Conservation (phyloP, 2,888 invertebrate species). For the Leptopilina myrica region DNA sequence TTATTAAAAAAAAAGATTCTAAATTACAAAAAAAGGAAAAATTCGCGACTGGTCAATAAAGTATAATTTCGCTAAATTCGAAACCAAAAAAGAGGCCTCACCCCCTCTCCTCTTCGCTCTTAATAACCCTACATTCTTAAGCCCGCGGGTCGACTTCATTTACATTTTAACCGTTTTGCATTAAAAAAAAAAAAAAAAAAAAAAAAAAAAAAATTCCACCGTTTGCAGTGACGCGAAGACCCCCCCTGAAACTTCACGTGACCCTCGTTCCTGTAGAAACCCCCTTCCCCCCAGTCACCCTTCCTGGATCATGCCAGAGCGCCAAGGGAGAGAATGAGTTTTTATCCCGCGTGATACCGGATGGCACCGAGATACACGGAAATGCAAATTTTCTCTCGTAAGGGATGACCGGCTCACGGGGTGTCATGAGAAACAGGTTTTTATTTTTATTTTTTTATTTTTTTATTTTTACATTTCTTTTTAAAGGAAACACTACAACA, state of each 20-base stretch:
- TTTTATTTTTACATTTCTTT: not conserved
- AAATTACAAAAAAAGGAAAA: too few species aligned
- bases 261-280: conserved; percentile 26
- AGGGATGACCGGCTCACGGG: conserved; percentile 34
- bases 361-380: conserved; percentile 47
- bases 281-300: conserved; percentile 16
- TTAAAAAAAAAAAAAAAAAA: not conserved
- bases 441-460: not conserved
- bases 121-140: conserved; percentile 69
- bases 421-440: conserved; percentile 35
- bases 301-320: conserved; percentile 41
- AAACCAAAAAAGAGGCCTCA: not conserved
- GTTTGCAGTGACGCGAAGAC: conserved; percentile 52
- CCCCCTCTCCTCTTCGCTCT: conserved; percentile 50
- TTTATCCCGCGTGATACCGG: conserved; percentile 59
- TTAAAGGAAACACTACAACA: not conserved
- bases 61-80: not conserved
- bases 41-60: too few species aligned
- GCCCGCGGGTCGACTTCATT: conserved; percentile 67
- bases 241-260: conserved; percentile 29
- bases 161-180: conserved; percentile 68
- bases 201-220: conserved; percentile 56
- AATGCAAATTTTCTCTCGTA: conserved; percentile 54
- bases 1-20: too few species aligned
- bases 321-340: conserved; percentile 55